These are phyloP conservation scores for Stigmatopora nigra DNA, from an alignment of 2,113 vertebrate species.

Conservation along the genomic window DNA sequence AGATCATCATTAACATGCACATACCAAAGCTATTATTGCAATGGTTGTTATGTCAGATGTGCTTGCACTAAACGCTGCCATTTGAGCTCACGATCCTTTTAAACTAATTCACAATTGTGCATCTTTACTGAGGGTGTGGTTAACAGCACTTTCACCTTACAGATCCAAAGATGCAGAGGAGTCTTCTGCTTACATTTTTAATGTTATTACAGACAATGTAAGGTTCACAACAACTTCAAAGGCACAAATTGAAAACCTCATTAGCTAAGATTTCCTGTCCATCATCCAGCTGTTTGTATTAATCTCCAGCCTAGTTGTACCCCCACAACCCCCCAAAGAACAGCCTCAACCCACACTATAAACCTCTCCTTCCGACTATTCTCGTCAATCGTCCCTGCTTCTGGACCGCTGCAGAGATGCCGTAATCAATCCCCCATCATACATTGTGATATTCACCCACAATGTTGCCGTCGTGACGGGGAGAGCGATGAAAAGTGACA, in stretches of 20 bases:
- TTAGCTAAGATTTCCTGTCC: not conserved
- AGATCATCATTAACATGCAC: too few species aligned
- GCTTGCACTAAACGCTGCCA: not conserved
- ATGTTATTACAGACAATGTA: not conserved
- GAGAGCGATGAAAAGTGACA: conserved; percentile 73
- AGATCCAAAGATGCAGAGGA: too few species aligned
- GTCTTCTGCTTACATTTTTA: not conserved
- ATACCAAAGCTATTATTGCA: too few species aligned
- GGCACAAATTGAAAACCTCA: not conserved
- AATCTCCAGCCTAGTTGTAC: not conserved
- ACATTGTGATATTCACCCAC: conserved; percentile 68
- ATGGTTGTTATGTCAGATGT: too few species aligned
- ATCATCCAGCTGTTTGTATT: not conserved
- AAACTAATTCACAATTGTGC: too few species aligned
- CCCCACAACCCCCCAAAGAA: not conserved
- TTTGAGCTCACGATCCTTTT: not conserved
- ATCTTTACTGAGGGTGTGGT: too few species aligned
- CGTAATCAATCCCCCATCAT: conserved; percentile 71
- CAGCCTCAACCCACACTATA: not conserved
- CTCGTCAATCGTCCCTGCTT: conserved; percentile 47
- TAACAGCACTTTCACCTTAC: too few species aligned
- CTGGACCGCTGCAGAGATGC: conserved; percentile 60
- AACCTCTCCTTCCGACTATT: conserved; percentile 3
- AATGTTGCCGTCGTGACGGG: conserved; percentile 65
- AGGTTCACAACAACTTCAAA: not conserved